Evolutionary conservation across 2,113 vertebrate species (phyloP).

Genomic region (Picathartes gymnocephalus): DNA sequence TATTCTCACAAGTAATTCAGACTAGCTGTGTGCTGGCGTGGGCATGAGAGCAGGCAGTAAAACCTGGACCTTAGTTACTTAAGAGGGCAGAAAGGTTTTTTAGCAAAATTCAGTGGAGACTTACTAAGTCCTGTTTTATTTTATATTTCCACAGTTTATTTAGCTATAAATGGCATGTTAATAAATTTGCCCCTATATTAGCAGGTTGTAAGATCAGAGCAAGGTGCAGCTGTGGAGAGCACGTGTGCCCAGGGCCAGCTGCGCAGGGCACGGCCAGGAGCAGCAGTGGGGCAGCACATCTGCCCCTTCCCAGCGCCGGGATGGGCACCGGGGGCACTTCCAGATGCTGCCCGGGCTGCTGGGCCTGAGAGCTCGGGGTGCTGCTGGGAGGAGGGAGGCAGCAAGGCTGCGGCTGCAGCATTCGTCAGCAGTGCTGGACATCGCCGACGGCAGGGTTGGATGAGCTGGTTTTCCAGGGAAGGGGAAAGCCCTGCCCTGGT

Average conservation of each 20-base stretch:
- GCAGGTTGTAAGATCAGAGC: background rate
- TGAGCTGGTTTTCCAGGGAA: background rate
- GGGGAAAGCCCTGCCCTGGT: background rate
- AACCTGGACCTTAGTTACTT: background rate
- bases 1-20: background rate
- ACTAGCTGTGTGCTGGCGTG: background rate
- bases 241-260: background rate
- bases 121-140: background rate
- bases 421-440: rapidly evolving
- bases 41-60: background rate
- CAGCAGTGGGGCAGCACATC: background rate
- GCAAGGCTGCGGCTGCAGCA: background rate
- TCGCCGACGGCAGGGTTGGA: background rate
- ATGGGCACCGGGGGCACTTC: background rate
- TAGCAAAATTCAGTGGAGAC: background rate
- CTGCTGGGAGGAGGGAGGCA: background rate
- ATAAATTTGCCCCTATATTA: background rate
- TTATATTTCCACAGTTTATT: conserved; percentile 2
- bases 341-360: rapidly evolving
- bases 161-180: background rate
- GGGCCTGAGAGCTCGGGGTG: background rate
- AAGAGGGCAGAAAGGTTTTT: background rate
- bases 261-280: rapidly evolving
- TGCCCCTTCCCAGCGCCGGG: background rate
- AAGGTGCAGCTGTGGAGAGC: background rate